phyloP scores from a whole-genome alignment of 2,797 vertebrate genomes.

The Pseudocheirus occidentalis region DNA sequence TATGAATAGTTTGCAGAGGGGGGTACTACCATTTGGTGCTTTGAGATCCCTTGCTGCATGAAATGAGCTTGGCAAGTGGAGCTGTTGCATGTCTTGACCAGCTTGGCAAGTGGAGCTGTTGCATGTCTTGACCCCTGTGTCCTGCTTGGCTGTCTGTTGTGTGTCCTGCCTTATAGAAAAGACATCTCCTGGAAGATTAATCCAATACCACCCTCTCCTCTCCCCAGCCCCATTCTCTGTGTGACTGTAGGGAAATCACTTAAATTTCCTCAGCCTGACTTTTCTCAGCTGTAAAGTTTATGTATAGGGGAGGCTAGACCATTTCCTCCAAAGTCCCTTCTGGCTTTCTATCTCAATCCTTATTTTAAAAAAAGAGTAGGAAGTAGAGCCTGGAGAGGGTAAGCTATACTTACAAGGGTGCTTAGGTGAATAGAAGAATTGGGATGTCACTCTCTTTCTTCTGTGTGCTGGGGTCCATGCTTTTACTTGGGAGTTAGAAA shows the following conservation, averaged over 20 bases:
- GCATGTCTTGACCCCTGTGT: fast-evolving
- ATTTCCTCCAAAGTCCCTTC: background rate
- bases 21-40: background rate
- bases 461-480: background rate
- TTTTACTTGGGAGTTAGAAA: background rate
- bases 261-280: background rate
- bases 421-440: background rate
- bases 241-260: background rate
- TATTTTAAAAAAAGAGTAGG: background rate
- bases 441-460: background rate
- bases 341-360: background rate
- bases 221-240: background rate
- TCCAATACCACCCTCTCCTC: too few relatives aligned
- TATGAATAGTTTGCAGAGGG: background rate
- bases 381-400: background rate
- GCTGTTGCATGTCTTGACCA: background rate
- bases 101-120: background rate
- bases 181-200: too few relatives aligned
- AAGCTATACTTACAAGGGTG: background rate
- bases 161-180: background rate
- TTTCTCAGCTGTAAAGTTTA: background rate
- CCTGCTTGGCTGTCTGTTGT: background rate
- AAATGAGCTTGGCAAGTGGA: background rate
- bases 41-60: background rate
- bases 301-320: background rate